A percentile compares a stretch with the other conserved stretches of the same genome.
These are phyloP conservation scores for Etheostoma nigrum DNA, from an alignment of 2,797 vertebrate genomes.

Conservation along the genomic window DNA sequence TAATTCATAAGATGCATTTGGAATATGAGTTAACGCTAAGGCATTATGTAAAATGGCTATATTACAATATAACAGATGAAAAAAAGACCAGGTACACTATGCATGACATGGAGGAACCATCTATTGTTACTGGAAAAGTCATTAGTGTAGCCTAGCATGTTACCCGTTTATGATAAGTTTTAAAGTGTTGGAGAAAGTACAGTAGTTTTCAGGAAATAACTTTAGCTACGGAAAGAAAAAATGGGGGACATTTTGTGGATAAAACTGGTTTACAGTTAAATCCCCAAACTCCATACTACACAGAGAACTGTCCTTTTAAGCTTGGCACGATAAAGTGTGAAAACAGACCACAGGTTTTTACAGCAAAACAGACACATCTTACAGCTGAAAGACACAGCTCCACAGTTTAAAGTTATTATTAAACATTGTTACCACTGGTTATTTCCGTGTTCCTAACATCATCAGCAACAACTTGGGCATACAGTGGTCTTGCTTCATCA, in stretches of 20 bases:
- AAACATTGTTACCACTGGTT: background rate
- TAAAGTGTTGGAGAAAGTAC: background rate
- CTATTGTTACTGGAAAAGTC: background rate
- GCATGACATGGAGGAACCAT: background rate
- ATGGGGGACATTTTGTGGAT: background rate
- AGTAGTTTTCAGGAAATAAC: background rate
- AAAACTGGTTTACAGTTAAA: background rate
- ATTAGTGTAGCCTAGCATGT: background rate
- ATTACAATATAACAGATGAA: background rate
- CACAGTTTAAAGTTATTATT: background rate
- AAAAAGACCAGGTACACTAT: background rate
- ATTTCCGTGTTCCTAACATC: slow-evolving; percentile 19
- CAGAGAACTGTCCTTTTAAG: background rate
- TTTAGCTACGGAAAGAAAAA: background rate
- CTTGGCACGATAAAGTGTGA: background rate
- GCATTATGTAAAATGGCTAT: background rate
- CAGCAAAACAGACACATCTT: background rate
- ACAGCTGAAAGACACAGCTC: background rate
- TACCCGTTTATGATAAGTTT: background rate
- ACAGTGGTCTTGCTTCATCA: slow-evolving; percentile 15
- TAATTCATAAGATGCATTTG: background rate
- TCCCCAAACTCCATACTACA: background rate
- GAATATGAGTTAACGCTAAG: background rate
- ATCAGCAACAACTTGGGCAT: slow-evolving; percentile 40
- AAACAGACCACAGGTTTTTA: background rate